Conservation (phyloP, 2,888 invertebrate species). For the Rambutsinella grinnellia region DNA sequence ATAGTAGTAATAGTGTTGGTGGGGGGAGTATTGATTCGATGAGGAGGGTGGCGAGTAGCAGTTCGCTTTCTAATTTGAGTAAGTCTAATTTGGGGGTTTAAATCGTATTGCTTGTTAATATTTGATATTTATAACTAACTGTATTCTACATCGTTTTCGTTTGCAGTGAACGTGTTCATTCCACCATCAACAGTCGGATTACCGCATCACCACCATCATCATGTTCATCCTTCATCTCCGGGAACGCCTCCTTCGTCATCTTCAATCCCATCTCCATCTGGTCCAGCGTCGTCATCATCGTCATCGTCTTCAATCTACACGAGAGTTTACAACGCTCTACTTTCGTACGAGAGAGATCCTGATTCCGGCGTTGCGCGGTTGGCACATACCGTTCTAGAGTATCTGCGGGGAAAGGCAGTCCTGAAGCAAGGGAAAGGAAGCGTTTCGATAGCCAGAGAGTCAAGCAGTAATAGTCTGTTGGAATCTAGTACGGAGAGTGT, state of each 20-base stretch:
- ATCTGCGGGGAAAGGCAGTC: slow-evolving; percentile 72
- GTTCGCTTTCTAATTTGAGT: slow-evolving; percentile 77
- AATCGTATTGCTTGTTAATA: background rate
- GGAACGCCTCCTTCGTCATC: background rate
- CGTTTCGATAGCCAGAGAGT: slow-evolving; percentile 23
- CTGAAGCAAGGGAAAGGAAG: background rate
- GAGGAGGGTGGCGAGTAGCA: slow-evolving; percentile 79
- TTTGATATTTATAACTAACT: no score
- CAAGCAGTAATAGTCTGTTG: no score
- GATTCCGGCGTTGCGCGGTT: slow-evolving; percentile 85
- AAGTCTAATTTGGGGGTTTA: slow-evolving; percentile 47
- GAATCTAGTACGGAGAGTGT: slow-evolving; percentile 12
- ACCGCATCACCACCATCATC: background rate
- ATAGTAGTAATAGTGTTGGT: slow-evolving; percentile 3
- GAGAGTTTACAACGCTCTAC: slow-evolving; percentile 89
- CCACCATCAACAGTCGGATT: slow-evolving; percentile 18
- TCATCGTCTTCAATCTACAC: slow-evolving; percentile 80
- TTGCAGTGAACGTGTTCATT: slow-evolving; percentile 35
- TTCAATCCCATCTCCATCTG: slow-evolving; percentile 68
- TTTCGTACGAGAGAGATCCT: slow-evolving; percentile 86
- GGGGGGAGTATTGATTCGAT: slow-evolving; percentile 68
- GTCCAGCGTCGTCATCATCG: slow-evolving; percentile 61
- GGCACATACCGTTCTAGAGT: slow-evolving; percentile 82
- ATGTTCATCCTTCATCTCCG: background rate
- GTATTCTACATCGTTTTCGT: background rate